These are phyloP conservation scores for Acanthoscelides obtectus DNA, from an alignment of 2,888 invertebrate species.

Conservation along the genomic window DNA sequence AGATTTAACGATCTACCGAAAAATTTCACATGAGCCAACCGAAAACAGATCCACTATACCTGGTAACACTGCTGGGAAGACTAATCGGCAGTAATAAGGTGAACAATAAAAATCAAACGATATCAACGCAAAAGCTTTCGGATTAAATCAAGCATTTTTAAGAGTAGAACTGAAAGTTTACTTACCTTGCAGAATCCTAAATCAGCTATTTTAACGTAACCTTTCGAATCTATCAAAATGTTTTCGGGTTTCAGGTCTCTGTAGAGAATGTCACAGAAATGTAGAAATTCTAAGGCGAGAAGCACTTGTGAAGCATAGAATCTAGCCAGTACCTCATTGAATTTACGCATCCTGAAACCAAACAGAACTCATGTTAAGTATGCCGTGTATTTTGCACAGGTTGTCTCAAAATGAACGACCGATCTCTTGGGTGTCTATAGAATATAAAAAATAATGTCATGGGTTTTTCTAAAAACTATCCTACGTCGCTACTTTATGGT, in stretches of 20 bases:
- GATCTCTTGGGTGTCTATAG: no score
- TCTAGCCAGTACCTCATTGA: constrained; percentile 73
- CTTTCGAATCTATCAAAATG: constrained; percentile 71
- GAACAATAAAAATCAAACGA: not conserved
- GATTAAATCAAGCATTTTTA: no score
- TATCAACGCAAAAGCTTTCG: no score
- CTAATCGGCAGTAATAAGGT: not conserved
- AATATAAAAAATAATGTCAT: no score
- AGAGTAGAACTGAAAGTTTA: not conserved
- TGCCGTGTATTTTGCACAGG: no score
- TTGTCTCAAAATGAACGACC: no score
- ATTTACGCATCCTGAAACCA: constrained; percentile 42
- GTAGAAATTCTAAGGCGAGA: constrained; percentile 86
- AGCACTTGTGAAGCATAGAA: constrained; percentile 90
- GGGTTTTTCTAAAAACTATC: no score
- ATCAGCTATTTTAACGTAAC: constrained; percentile 86
- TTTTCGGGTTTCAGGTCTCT: constrained; percentile 93
- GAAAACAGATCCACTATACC: no score
- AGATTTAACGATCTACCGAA: no score
- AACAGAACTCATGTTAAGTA: not conserved
- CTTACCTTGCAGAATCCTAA: constrained; percentile 86
- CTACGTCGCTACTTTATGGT: no score
- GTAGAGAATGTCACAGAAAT: constrained; percentile 80
- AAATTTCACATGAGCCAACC: no score
- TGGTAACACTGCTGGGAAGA: no score